Conservation (phyloP, 2,113 vertebrate genomes). For the Eolophus roseicapilla region DNA sequence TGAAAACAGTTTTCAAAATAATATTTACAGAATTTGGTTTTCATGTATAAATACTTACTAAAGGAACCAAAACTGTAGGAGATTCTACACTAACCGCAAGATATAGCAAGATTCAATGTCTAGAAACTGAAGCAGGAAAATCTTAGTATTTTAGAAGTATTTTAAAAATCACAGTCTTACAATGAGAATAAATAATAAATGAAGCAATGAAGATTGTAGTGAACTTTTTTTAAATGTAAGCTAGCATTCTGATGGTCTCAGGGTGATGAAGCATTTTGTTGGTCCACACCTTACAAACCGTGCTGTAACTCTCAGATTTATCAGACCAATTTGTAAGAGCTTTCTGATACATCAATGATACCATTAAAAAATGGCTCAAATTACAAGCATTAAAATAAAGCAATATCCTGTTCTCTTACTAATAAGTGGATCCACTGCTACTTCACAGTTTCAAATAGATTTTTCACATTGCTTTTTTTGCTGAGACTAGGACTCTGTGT, state of each 20-base stretch:
- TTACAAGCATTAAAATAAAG: neutral
- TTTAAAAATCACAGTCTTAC: neutral
- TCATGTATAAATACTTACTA: neutral
- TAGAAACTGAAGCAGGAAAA: neutral
- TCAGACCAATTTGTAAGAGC: neutral
- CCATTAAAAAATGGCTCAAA: neutral
- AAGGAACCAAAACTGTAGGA: neutral
- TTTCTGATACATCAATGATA: neutral
- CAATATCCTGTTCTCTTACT: neutral
- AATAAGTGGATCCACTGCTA: neutral
- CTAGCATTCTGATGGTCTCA: neutral
- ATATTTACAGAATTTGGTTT: neutral
- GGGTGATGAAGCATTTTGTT: rapidly evolving
- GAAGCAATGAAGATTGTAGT: neutral
- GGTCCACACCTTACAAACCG: neutral
- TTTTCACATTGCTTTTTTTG: neutral
- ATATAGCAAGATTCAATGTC: neutral
- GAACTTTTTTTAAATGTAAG: neutral
- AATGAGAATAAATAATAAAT: neutral
- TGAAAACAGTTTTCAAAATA: neutral
- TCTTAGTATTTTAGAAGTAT: neutral
- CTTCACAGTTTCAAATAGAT: neutral
- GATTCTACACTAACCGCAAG: neutral
- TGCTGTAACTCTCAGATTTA: neutral
- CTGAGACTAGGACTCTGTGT: neutral